These are phyloP conservation scores for Oreotrochilus melanogaster DNA, from an alignment of 2,113 vertebrate genomes.

Conservation along the genomic window DNA sequence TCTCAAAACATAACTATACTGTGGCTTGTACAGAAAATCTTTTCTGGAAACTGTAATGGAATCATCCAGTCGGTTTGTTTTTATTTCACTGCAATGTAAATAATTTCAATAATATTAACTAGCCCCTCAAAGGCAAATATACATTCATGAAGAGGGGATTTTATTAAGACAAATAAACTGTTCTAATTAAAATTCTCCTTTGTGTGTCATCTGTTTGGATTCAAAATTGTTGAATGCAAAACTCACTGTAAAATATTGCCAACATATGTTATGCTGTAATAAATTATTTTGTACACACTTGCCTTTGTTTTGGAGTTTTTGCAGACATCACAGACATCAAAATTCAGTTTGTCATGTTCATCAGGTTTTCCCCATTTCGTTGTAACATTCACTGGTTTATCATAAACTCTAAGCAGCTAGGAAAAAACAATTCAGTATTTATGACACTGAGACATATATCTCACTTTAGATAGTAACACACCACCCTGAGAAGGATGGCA, in stretches of 20 bases:
- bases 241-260: conserved; percentile 79
- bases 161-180: conserved; percentile 74
- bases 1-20: conserved; percentile 64
- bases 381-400: neutral
- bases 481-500: neutral
- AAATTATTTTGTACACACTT: conserved; percentile 86
- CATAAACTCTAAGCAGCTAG: fast-evolving
- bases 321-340: neutral
- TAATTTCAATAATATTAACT: conserved; percentile 74
- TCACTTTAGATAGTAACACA: neutral
- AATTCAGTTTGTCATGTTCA: neutral
- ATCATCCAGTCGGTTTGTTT: conserved; percentile 55
- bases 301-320: conserved; percentile 46
- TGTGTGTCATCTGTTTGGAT: conserved; percentile 71
- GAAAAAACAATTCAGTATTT: neutral
- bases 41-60: conserved; percentile 64
- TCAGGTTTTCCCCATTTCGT: neutral
- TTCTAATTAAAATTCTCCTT: conserved; percentile 72
- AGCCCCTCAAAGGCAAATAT: conserved; percentile 67
- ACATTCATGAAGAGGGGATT: conserved; percentile 67
- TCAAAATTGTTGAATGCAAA: conserved; percentile 70
- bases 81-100: conserved; percentile 75
- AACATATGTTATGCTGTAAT: conserved; percentile 80
- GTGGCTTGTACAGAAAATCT: conserved; percentile 71
- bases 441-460: neutral